phyloP scores from a whole-genome alignment of 2,888 invertebrate genomes.

The Epicampocera succincta region DNA sequence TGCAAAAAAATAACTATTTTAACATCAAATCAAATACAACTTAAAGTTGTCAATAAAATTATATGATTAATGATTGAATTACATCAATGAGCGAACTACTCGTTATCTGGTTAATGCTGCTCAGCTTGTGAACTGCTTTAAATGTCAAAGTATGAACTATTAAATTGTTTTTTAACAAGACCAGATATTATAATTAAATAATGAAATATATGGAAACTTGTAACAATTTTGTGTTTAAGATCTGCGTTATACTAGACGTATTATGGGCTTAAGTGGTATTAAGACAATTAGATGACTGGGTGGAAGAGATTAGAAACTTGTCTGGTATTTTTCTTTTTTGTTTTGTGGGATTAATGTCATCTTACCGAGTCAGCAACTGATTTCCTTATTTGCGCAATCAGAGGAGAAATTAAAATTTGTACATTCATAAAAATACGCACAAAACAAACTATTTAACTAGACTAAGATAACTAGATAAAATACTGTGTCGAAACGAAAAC shows the following conservation, averaged over 20 bases:
- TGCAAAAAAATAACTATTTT: neutral
- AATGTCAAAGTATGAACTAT: constrained; percentile 65
- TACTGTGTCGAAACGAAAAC: neutral
- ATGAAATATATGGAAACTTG: constrained; percentile 42
- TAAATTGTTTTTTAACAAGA: constrained; percentile 36
- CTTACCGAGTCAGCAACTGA: neutral
- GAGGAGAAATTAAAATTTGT: neutral
- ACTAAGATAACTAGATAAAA: too few species aligned
- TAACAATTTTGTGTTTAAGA: constrained; percentile 42
- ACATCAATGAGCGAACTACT: constrained; percentile 24
- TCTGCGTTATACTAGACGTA: constrained; percentile 1
- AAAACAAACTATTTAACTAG: too few species aligned
- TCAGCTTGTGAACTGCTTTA: constrained; percentile 61
- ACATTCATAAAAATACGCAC: neutral
- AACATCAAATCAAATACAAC: constrained; percentile 49
- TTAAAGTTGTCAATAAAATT: constrained; percentile 67
- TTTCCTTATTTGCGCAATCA: constrained; percentile 28
- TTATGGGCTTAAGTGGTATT: constrained; percentile 35
- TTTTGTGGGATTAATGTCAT: constrained; percentile 23
- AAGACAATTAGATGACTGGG: constrained; percentile 30
- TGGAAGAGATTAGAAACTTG: neutral
- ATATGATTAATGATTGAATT: constrained; percentile 68
- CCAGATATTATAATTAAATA: constrained; percentile 38
- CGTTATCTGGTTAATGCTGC: constrained; percentile 4
- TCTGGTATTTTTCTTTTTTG: constrained; percentile 3